Evolutionary conservation across 1,140 invertebrate genomes (phyloP), one percentile per base, ranked within the genome.

Genomic region (Nephotettix cincticeps): DNA sequence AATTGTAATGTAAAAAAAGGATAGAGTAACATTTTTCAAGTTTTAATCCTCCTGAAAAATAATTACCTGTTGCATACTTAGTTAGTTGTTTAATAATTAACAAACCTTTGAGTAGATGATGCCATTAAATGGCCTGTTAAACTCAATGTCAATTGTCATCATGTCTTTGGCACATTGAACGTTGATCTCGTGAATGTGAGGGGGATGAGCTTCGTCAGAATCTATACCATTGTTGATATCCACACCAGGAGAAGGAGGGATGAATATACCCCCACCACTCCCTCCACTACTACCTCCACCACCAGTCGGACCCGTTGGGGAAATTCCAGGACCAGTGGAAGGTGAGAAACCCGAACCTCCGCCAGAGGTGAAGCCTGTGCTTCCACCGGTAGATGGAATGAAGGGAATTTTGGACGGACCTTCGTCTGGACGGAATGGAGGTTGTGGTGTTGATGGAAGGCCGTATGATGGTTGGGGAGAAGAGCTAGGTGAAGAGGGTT

Each of bases 101-200:
- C n/a, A n/a, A n/a, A 87, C 87, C 84, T 93, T 93, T 0, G 91
- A 92, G 75, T 94, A 94, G 70, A 94, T 91, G 6, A 93, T 82
- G 6, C 92, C 92, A 73, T 92, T 86, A 75, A 92, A 94, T 27
- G 79, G 80, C 71, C 88, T 85, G 76, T 92, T 91, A 78, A 94
- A 94, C 79, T 91, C 89, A 1, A 93, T 86, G 63, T 89, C 88
- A 51, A 94, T 92, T 0, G 88, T 91, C 92, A 94, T 93, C 86
- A 88, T 88, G 68, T 91, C 90, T 78, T 93, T 93, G 47, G 88
- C 88, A 76, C 92, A 94, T 68, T 89, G 83, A 1, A 93, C 92
- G 23, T 91, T 87, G 56, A 94, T 87, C 0, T 83, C 85, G 75
- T 92, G 89, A 73, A 93, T 90, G 74, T 92, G 90, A 11, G 91